Conservation (phyloP, 2,888 invertebrate species). For the Trissonchulus sp. region DNA sequence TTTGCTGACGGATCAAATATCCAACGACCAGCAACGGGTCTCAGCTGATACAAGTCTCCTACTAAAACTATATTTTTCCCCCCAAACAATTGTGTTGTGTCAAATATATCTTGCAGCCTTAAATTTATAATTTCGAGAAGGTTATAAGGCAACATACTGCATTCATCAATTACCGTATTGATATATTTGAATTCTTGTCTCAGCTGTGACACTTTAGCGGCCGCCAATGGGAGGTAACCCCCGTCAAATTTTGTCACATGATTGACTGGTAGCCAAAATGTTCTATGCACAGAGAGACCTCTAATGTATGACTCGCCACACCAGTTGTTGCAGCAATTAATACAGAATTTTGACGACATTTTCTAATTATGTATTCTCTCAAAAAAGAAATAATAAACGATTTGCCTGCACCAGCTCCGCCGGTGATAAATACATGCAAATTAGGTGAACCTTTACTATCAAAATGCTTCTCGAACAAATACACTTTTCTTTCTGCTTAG, state of each 20-base stretch:
- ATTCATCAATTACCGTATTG: conserved; percentile 4
- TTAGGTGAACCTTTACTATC: no score
- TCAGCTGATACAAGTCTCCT: conserved; percentile 9
- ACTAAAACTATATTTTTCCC: conserved; percentile 12
- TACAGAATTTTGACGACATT: neutral
- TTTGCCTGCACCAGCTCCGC: conserved; percentile 10
- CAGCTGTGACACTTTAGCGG: neutral
- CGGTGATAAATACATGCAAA: neutral
- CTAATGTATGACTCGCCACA: conserved; percentile 7
- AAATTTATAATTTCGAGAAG: neutral
- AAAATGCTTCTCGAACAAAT: no score
- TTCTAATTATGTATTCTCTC: neutral
- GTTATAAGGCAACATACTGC: conserved; percentile 1
- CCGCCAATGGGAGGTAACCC: neutral
- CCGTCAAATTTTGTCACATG: neutral
- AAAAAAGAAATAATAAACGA: neutral
- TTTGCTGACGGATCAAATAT: neutral
- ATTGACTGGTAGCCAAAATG: neutral
- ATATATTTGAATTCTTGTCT: neutral
- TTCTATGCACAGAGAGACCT: neutral
- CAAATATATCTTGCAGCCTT: conserved; percentile 19
- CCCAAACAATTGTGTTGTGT: neutral
- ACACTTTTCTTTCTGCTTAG: no score
- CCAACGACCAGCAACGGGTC: conserved; percentile 1
- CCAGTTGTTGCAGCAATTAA: conserved; percentile 14